Evolutionary conservation across 2,113 vertebrate species (phyloP).

Genomic region (Cairina moschata): DNA sequence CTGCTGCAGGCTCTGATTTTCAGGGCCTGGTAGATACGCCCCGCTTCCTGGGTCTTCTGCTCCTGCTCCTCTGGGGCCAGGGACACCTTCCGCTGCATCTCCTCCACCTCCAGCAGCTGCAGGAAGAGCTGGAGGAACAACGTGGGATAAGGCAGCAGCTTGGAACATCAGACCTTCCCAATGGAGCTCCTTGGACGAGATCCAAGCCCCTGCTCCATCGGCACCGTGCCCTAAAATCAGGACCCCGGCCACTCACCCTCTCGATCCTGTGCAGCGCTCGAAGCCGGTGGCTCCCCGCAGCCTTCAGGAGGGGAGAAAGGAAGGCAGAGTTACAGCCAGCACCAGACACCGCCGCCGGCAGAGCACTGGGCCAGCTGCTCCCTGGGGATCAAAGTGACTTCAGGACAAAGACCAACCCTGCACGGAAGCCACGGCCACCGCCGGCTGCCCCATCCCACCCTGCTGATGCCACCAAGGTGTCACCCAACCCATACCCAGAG

Average conservation of each 20-base stretch:
- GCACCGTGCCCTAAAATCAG: fast-evolving
- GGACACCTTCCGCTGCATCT: constrained; percentile 72
- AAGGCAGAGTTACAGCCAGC: background rate
- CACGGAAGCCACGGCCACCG: fast-evolving
- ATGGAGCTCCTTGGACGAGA: background rate
- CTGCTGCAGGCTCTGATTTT: constrained; percentile 70
- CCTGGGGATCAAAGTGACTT: background rate
- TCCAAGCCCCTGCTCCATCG: background rate
- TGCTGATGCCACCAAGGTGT: fast-evolving
- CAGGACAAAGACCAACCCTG: background rate
- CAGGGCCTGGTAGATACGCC: constrained; percentile 81
- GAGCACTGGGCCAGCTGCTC: background rate
- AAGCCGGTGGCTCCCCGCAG: constrained; percentile 81
- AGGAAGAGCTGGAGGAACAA: constrained; percentile 80
- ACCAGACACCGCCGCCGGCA: fast-evolving
- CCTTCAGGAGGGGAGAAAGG: constrained; percentile 71
- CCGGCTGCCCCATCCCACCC: background rate
- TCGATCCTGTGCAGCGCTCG: constrained; percentile 86
- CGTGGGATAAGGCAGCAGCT: background rate
- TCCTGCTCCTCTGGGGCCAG: constrained; percentile 74
- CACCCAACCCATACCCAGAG: fast-evolving
- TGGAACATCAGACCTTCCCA: fast-evolving
- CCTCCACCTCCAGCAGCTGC: constrained; percentile 87
- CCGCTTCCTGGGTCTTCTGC: constrained; percentile 76
- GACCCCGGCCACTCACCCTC: constrained; percentile 76